A percentile compares a stretch with the other conserved stretches of the same genome.
These are phyloP conservation scores for Chydorus sphaericus DNA, from an alignment of 2,888 invertebrate species.

Conservation along the genomic window DNA sequence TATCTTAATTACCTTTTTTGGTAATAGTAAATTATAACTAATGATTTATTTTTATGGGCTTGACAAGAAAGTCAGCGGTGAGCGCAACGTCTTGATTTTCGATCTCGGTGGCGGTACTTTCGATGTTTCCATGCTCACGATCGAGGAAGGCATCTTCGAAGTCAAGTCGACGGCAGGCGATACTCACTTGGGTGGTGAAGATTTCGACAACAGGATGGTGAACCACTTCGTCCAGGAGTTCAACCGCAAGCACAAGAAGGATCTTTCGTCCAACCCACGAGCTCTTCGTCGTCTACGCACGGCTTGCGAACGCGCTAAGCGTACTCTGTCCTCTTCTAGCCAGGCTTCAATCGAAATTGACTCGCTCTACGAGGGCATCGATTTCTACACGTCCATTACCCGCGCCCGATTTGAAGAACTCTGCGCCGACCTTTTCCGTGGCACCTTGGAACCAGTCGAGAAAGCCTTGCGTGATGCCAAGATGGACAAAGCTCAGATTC, in stretches of 20 bases:
- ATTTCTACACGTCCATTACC: slow-evolving; percentile 90
- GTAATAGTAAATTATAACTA: background rate
- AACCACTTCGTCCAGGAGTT: slow-evolving; percentile 80
- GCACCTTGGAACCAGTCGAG: slow-evolving; percentile 92
- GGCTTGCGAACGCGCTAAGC: slow-evolving; percentile 77
- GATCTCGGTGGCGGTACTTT: slow-evolving; percentile 71
- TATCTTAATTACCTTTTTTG: background rate
- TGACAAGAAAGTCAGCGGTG: slow-evolving; percentile 26
- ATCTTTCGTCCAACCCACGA: slow-evolving; percentile 70
- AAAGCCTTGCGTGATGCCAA: slow-evolving; percentile 91
- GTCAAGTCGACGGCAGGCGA: slow-evolving; percentile 89
- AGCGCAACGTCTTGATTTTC: slow-evolving; percentile 39
- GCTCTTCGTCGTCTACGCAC: slow-evolving; percentile 81
- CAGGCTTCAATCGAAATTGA: slow-evolving; percentile 90
- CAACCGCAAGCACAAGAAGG: slow-evolving; percentile 85
- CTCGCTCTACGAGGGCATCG: slow-evolving; percentile 84
- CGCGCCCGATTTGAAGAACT: slow-evolving; percentile 94
- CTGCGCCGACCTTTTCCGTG: slow-evolving; percentile 87
- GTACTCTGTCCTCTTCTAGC: slow-evolving; percentile 72
- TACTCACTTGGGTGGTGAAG: slow-evolving; percentile 85
- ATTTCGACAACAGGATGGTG: slow-evolving; percentile 82
- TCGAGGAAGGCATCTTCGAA: slow-evolving; percentile 85
- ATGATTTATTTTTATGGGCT: background rate
- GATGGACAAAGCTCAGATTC: slow-evolving; percentile 79
- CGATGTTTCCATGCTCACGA: slow-evolving; percentile 86